Conservation (phyloP, 2,888 invertebrate species). For the Andrena bicolor region DNA sequence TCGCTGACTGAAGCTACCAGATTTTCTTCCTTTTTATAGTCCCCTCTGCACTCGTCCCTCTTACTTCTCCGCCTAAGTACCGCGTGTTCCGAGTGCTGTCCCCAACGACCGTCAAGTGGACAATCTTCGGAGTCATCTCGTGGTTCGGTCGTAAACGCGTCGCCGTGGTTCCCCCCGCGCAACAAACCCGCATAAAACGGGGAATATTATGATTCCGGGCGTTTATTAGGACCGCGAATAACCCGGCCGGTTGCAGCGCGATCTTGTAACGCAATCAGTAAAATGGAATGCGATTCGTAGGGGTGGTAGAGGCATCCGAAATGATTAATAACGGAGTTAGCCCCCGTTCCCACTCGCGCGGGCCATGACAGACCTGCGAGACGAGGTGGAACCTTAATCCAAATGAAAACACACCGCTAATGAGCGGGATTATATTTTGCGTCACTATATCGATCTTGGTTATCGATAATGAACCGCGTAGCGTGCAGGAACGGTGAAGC, state of each 20-base stretch:
- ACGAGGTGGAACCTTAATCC: not conserved
- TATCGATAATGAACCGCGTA: not conserved
- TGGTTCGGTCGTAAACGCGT: slow-evolving; percentile 48
- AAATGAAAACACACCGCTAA: slow-evolving; percentile 17
- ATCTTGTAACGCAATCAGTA: not conserved
- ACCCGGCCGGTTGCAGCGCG: not conserved
- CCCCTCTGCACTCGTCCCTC: slow-evolving; percentile 26
- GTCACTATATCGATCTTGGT: slow-evolving; percentile 19
- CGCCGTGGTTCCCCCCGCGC: slow-evolving; percentile 54
- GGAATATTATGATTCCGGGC: slow-evolving; percentile 6
- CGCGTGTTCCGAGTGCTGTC: slow-evolving; percentile 66
- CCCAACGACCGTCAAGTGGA: slow-evolving; percentile 71
- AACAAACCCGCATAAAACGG: not conserved
- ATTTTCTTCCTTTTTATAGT: slow-evolving; percentile 40
- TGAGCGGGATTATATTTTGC: slow-evolving; percentile 23
- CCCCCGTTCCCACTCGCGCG: not conserved
- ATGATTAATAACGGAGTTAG: not conserved
- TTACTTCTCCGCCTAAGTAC: slow-evolving; percentile 51
- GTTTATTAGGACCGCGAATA: not conserved
- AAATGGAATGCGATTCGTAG: not conserved
- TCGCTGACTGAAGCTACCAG: slow-evolving; percentile 53
- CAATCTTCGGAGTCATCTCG: slow-evolving; percentile 59
- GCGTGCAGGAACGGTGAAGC: not conserved
- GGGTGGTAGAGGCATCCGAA: not conserved
- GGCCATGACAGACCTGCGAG: not conserved